Evolutionary conservation across 2,888 invertebrate genomes (phyloP).

Genomic region (Trichopria drosophilae): DNA sequence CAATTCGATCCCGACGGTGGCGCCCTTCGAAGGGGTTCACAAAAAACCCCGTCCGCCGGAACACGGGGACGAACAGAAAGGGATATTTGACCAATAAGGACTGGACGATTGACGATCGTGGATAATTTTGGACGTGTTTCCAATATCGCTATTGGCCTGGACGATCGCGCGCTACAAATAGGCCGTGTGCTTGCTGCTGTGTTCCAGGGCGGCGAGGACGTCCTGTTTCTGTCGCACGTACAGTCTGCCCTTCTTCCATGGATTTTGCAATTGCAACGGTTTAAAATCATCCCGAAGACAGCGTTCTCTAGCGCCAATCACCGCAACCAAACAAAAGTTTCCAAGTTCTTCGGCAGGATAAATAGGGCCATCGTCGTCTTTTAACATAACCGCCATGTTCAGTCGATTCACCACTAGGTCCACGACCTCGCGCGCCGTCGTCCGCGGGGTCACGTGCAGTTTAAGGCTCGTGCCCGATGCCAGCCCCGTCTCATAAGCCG

Average conservation of each 20-base stretch:
- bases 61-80: too few relatives aligned
- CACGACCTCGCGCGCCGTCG: conserved; percentile 93
- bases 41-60: too few relatives aligned
- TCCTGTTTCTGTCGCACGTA: conserved; percentile 92
- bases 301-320: conserved; percentile 91
- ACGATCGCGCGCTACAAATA: conserved; percentile 61
- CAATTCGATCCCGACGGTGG: too few relatives aligned
- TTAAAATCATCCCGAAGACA: conserved; percentile 93
- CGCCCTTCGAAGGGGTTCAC: too few relatives aligned
- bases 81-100: too few relatives aligned
- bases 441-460: conserved; percentile 88
- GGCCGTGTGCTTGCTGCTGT: conserved; percentile 80
- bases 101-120: too few relatives aligned
- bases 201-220: conserved; percentile 83
- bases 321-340: conserved; percentile 92
- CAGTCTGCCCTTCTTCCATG: conserved; percentile 91
- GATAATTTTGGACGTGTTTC: too few relatives aligned
- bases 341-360: conserved; percentile 80
- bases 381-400: conserved; percentile 87
- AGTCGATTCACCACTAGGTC: conserved; percentile 94
- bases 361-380: conserved; percentile 83
- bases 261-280: conserved; percentile 89
- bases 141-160: too few relatives aligned
- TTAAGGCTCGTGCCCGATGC: conserved; percentile 91
- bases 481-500: conserved; percentile 94